Evolutionary conservation across 2,888 invertebrate genomes (phyloP).

Genomic region (Scelioninae gen. 1): DNA sequence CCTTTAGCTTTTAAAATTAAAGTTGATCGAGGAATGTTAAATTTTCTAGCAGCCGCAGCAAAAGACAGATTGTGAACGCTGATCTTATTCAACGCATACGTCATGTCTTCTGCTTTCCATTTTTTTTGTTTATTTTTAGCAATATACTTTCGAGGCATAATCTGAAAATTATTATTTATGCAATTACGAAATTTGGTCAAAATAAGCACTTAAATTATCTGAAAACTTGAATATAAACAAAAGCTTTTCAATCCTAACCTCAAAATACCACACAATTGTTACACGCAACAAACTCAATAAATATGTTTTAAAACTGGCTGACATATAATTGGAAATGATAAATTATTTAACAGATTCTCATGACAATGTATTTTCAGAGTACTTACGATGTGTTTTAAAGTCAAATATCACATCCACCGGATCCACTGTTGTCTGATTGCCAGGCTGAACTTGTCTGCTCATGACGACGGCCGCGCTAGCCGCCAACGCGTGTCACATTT

Average conservation of each 20-base stretch:
- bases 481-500: too few species aligned
- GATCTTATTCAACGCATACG: conserved; percentile 6
- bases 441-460: too few species aligned
- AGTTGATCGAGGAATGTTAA: conserved; percentile 4
- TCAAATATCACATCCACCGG: too few species aligned
- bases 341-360: too few species aligned
- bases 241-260: neutral
- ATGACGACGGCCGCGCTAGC: too few species aligned
- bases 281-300: too few species aligned
- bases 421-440: too few species aligned
- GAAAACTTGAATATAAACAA: conserved; percentile 16
- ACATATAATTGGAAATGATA: too few species aligned
- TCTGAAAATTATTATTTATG: conserved; percentile 25
- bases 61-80: neutral
- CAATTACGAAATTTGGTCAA: conserved; percentile 16
- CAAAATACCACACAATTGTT: too few species aligned
- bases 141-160: conserved; percentile 28
- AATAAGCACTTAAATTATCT: conserved; percentile 15
- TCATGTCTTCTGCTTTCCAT: conserved; percentile 14
- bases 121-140: conserved; percentile 6
- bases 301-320: too few species aligned
- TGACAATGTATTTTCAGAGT: too few species aligned
- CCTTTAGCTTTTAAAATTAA: conserved; percentile 8
- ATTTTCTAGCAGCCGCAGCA: conserved; percentile 5
- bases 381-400: too few species aligned